Evolutionary conservation across 2,888 invertebrate species (phyloP).

Genomic region (Caradrina clavipalpis): DNA sequence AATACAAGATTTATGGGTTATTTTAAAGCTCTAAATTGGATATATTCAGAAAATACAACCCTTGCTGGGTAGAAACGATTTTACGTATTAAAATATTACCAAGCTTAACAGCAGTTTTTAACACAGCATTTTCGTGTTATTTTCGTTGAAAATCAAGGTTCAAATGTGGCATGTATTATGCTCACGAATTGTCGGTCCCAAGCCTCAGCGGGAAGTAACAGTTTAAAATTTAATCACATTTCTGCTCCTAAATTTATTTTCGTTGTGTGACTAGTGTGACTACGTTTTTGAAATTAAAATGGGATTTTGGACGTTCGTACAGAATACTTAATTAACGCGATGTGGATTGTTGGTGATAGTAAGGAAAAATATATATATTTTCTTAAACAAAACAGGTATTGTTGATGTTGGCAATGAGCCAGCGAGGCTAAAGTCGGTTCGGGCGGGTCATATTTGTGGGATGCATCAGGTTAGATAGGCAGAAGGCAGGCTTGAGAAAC

Average conservation of each 20-base stretch:
- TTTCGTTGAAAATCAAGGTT: conserved; percentile 27
- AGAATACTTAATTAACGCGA: not conserved
- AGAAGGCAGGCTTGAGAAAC: no score
- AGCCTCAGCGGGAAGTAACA: conserved; percentile 41
- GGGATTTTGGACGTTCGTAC: conserved; percentile 1
- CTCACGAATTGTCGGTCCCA: conserved; percentile 40
- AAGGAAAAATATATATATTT: not conserved
- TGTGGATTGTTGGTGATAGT: not conserved
- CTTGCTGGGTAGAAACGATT: not conserved
- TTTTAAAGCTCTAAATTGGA: not conserved
- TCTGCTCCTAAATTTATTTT: conserved; percentile 53
- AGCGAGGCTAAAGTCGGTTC: no score
- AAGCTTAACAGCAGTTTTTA: conserved; percentile 10
- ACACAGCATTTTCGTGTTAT: conserved; percentile 5
- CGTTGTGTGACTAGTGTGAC: conserved; percentile 43
- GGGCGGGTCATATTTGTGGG: no score
- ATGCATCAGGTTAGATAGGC: no score
- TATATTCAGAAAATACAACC: not conserved
- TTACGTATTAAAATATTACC: not conserved
- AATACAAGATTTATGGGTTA: not conserved
- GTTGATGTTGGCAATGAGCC: no score
- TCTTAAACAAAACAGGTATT: no score
- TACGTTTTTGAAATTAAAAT: conserved; percentile 31
- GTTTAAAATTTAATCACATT: conserved; percentile 64
- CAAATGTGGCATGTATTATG: conserved; percentile 46